These are phyloP conservation scores for Hololepta plana DNA, from an alignment of 2,888 invertebrate species.

Conservation along the genomic window DNA sequence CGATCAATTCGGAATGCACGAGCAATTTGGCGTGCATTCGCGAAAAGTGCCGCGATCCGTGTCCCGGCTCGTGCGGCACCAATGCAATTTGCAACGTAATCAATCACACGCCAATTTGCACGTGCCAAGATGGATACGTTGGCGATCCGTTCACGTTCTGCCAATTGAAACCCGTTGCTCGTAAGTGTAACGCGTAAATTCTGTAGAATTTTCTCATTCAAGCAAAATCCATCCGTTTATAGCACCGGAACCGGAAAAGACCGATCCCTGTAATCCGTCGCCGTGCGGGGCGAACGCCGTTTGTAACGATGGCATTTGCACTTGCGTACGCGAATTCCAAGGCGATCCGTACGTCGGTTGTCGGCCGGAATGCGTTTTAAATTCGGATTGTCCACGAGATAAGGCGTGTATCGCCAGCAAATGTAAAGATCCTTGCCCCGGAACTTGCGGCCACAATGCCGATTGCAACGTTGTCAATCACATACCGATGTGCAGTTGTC, in stretches of 20 bases:
- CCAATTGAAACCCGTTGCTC: conserved; percentile 18
- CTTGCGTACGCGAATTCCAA: conserved; percentile 43
- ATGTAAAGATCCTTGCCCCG: conserved; percentile 55
- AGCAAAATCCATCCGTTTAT: conserved; percentile 2
- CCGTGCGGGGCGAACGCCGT: conserved; percentile 57
- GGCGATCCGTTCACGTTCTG: conserved; percentile 40
- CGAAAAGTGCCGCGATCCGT: conserved; percentile 45
- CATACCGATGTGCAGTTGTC: conserved; percentile 47
- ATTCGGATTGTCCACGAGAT: conserved; percentile 46
- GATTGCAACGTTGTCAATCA: conserved; percentile 57
- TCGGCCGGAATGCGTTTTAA: conserved; percentile 51
- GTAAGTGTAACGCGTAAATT: conserved; percentile 11
- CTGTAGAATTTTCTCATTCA: too few species aligned
- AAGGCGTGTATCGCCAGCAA: conserved; percentile 52
- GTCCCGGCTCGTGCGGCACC: conserved; percentile 42
- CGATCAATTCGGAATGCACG: conserved; percentile 33
- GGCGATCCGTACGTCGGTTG: conserved; percentile 53
- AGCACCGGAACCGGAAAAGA: conserved; percentile 18
- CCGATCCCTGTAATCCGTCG: conserved; percentile 47
- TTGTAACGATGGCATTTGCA: conserved; percentile 48
- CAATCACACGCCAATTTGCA: conserved; percentile 47
- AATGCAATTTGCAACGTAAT: conserved; percentile 43
- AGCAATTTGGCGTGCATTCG: conserved; percentile 31
- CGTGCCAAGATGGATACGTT: conserved; percentile 39
- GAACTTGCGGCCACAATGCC: conserved; percentile 52